Conservation (phyloP, 2,888 invertebrate genomes). For the Halictus quadricinctus region DNA sequence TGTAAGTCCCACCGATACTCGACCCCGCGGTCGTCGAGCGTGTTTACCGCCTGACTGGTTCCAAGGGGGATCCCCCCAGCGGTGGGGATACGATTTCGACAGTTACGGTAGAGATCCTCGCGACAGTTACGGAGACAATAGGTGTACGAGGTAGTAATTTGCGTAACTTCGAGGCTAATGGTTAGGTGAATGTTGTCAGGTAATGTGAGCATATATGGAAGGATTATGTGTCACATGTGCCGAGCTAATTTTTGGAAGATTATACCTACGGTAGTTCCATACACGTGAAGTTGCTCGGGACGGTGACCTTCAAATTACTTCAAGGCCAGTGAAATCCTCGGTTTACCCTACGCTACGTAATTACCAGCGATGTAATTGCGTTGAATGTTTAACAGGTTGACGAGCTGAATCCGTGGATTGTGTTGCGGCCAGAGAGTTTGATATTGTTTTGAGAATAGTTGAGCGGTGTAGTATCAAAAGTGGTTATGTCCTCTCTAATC, state of each 20-base stretch:
- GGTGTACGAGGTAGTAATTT: too few relatives aligned
- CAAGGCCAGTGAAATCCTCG: background rate
- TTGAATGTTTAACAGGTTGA: conserved; percentile 33
- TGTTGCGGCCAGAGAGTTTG: conserved; percentile 4
- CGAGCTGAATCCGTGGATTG: background rate
- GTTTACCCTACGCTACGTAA: background rate
- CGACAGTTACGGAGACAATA: too few relatives aligned
- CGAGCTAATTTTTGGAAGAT: background rate
- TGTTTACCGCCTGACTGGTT: too few relatives aligned
- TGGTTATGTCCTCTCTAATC: background rate
- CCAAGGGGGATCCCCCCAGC: too few relatives aligned
- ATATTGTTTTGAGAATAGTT: conserved; percentile 33
- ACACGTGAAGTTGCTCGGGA: background rate
- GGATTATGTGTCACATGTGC: background rate
- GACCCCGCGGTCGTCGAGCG: too few relatives aligned
- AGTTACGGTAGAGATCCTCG: too few relatives aligned
- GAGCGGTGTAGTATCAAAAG: background rate
- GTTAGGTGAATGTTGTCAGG: too few relatives aligned
- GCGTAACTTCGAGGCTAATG: too few relatives aligned
- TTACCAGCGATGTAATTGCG: background rate
- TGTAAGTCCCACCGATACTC: too few relatives aligned
- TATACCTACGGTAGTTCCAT: background rate
- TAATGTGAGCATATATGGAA: too few relatives aligned
- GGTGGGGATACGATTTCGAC: too few relatives aligned
- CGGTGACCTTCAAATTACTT: background rate